These are phyloP conservation scores for Scolopax rusticola DNA, from an alignment of 2,797 vertebrate genomes.

Conservation along the genomic window DNA sequence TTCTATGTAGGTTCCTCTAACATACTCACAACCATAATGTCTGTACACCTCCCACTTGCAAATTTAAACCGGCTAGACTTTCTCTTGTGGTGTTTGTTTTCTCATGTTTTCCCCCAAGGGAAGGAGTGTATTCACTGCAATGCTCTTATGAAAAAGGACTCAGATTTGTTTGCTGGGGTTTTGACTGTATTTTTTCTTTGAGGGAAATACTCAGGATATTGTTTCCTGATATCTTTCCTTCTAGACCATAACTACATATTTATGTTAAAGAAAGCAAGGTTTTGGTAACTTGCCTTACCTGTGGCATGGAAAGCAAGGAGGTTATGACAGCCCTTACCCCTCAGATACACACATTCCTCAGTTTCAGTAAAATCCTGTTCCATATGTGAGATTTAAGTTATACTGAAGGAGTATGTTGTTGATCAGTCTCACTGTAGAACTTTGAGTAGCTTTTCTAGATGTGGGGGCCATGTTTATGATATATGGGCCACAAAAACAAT, in stretches of 20 bases:
- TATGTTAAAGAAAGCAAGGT: background rate
- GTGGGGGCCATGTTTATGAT: background rate
- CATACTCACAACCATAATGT: background rate
- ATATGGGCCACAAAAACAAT: background rate
- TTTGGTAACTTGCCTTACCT: background rate
- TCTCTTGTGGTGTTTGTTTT: constrained; percentile 22
- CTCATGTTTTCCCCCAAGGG: background rate
- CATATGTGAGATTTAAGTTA: background rate
- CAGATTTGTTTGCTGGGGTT: background rate
- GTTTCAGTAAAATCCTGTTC: background rate
- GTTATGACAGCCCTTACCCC: background rate
- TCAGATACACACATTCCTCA: background rate
- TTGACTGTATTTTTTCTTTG: background rate
- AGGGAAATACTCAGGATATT: background rate
- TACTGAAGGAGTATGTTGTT: background rate
- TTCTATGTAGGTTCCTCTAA: background rate
- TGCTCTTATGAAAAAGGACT: background rate
- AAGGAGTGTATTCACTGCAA: constrained; percentile 6
- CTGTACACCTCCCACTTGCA: constrained; percentile 33
- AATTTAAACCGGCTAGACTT: constrained; percentile 8
- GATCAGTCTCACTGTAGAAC: background rate
- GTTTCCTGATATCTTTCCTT: background rate
- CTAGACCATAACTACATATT: background rate
- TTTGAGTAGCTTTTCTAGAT: background rate
- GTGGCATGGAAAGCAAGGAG: background rate